A percentile compares a stretch with the other conserved stretches of the same genome.
Conservation (phyloP, 1,140 invertebrate species). For the Macrobrachium rosenbergii region DNA sequence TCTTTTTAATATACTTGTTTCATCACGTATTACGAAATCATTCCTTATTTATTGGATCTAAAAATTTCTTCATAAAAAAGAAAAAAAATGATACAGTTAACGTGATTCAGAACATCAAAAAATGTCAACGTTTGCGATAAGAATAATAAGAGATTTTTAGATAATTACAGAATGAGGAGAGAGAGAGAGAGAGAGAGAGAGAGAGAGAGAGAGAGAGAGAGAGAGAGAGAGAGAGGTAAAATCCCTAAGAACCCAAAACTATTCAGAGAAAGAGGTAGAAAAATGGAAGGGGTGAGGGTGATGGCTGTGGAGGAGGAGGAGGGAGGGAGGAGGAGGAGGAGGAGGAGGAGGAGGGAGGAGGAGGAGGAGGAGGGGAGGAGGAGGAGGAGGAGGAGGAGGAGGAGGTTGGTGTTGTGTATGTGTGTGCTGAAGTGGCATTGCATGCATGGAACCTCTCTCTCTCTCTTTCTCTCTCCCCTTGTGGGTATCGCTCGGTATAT, state of each 20-base stretch:
- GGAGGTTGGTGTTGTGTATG: background rate
- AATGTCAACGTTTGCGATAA: background rate
- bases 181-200: constrained; percentile 20
- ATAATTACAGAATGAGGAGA: constrained; percentile 6
- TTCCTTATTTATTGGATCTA: no score
- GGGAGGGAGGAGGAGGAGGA: background rate
- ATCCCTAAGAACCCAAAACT: background rate
- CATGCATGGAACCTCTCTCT: background rate
- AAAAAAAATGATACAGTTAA: no score
- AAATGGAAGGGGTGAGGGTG: background rate
- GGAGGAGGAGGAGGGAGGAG: background rate
- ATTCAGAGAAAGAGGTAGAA: background rate
- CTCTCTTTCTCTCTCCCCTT: no score
- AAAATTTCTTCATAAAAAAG: no score
- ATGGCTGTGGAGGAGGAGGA: no score
- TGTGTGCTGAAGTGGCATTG: background rate
- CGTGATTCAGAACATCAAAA: background rate
- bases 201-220: background rate
- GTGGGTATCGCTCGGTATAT: no score
- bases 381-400: background rate
- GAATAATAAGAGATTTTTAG: background rate
- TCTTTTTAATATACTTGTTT: no score
- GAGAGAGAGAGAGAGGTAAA: background rate
- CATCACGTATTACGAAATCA: no score
- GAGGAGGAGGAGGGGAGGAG: background rate